Evolutionary conservation across 2,113 vertebrate species (phyloP).

Genomic region (Chunga burmeisteri): DNA sequence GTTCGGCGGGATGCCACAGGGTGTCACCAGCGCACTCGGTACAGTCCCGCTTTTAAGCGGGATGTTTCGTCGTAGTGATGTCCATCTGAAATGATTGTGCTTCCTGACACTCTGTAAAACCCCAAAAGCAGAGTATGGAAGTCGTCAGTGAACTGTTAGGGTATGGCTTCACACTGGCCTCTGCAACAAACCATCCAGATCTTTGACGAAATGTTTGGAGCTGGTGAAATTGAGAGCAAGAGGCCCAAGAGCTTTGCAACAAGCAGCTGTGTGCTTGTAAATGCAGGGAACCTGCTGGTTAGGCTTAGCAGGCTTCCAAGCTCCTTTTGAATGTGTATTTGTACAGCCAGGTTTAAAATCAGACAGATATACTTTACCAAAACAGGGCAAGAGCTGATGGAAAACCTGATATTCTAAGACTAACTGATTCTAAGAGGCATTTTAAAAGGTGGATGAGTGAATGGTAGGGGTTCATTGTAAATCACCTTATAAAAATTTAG

Average conservation of each 20-base stretch:
- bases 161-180: background rate
- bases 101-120: background rate
- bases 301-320: background rate
- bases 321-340: background rate
- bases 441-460: background rate
- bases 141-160: background rate
- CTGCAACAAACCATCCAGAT: background rate
- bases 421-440: background rate
- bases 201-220: background rate
- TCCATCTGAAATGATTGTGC: background rate
- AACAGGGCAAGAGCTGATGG: background rate
- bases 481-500: background rate
- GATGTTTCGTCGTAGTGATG: background rate
- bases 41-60: background rate
- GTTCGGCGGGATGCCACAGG: background rate
- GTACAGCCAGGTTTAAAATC: background rate
- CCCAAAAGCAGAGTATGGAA: background rate
- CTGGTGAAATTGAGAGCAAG: background rate
- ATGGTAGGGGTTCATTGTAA: background rate
- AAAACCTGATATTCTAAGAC: background rate
- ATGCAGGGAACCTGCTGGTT: background rate
- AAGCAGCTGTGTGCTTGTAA: background rate
- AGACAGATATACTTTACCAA: background rate
- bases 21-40: background rate
- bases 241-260: background rate